Percentiles rank a stretch among this genome's conserved stretches.
Evolutionary conservation across 92 coral and sea anemone species (phyloP).

Genomic region (Paramuricea clavata): DNA sequence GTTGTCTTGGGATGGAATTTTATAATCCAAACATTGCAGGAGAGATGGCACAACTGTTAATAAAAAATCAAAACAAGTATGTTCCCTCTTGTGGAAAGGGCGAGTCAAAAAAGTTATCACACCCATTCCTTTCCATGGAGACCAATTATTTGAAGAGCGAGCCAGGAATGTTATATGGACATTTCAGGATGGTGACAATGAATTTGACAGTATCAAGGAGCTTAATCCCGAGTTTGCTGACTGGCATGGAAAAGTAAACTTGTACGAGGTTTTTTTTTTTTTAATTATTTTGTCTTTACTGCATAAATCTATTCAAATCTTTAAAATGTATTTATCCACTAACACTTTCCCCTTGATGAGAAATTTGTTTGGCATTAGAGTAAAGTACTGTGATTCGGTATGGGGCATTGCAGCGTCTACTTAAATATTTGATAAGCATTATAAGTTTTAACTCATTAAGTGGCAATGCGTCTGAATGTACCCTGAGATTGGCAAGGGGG

Average conservation of each 20-base stretch:
- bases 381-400: too few species aligned
- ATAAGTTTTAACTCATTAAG: too few species aligned
- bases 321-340: neutral
- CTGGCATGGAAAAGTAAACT: slow-evolving; percentile 32
- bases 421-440: too few species aligned
- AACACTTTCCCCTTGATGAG: too few species aligned
- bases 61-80: slow-evolving; percentile 20
- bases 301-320: neutral
- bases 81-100: neutral
- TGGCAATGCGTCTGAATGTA: too few species aligned
- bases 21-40: slow-evolving; percentile 43
- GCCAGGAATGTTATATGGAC: slow-evolving; percentile 49
- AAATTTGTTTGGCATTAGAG: too few species aligned
- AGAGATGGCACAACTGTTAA: slow-evolving; percentile 41
- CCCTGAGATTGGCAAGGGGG: too few species aligned
- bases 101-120: neutral
- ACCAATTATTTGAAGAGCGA: slow-evolving; percentile 45
- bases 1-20: slow-evolving; percentile 44
- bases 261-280: slow-evolving; percentile 32
- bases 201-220: neutral
- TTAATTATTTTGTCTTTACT: too few species aligned
- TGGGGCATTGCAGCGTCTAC: too few species aligned
- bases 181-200: slow-evolving; percentile 44
- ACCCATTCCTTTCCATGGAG: slow-evolving; percentile 16
- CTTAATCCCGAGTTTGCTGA: slow-evolving; percentile 33